Conservation (phyloP, 2,113 vertebrate species). For the Gasterosteus nipponicus region DNA sequence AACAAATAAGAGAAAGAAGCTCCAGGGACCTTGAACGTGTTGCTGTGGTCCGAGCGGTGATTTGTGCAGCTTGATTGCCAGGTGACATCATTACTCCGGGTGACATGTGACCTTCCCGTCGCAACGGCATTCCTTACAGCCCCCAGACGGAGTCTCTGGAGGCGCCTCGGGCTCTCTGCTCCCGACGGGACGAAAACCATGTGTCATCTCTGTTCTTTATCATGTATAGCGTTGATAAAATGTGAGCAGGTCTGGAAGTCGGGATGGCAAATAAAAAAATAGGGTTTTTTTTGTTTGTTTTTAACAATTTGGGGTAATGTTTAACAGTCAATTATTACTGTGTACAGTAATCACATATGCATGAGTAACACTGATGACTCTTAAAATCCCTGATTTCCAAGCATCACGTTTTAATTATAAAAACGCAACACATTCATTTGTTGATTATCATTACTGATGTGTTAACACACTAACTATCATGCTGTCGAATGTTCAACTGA, state of each 20-base stretch:
- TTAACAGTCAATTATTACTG: background rate
- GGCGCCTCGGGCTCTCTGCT: conserved; percentile 19
- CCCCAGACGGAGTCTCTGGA: conserved; percentile 25
- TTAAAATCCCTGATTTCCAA: background rate
- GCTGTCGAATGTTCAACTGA: background rate
- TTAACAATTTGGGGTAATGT: conserved; percentile 21
- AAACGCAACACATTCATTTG: background rate
- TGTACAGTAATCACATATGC: background rate
- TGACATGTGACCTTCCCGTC: conserved; percentile 49
- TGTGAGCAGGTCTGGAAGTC: background rate
- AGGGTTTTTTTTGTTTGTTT: background rate
- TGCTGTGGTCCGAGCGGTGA: conserved; percentile 35
- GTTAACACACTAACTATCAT: background rate
- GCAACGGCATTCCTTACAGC: conserved; percentile 19
- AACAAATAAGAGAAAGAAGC: conserved; percentile 21
- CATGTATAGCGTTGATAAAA: background rate
- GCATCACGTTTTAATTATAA: background rate
- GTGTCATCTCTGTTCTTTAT: background rate
- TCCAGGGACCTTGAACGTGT: conserved; percentile 21
- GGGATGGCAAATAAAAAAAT: background rate
- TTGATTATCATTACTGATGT: background rate
- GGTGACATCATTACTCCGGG: conserved; percentile 53
- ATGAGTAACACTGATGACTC: background rate
- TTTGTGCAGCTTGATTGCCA: conserved; percentile 25
- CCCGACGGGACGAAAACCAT: background rate